Evolutionary conservation across 2,113 vertebrate species (phyloP), one percentile per base, ranked within the genome.

Genomic region (Burhinus bistriatus): DNA sequence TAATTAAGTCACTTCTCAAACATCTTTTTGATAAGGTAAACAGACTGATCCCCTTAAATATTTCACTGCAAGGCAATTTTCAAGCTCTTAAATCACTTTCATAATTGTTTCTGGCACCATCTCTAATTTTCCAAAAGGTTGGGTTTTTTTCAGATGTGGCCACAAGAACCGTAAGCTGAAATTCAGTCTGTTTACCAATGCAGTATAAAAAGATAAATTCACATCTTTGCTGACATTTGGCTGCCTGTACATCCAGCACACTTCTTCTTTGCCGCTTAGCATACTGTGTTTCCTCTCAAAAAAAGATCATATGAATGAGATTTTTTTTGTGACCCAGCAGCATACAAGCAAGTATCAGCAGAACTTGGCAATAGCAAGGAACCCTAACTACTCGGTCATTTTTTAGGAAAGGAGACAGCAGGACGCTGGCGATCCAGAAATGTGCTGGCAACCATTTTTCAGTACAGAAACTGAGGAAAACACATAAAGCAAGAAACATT

Each of bases 1-100:
- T 64, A 96, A 96, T 96, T 96, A 95, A 92, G 88, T 90, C 65
- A 96, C 79, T 92, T 96, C 88, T 96, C 88, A 96, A 95, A 75
- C 82, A 93, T 83, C 64, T 95, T 96, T 91, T 92, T 89, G 90
- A 93, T 89, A 96, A 87, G 38, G 88, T 94, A 96, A 94, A 92
- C 96, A 96, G 92, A 95, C 55, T 54, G 38, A 94, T 95, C 85
- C 85, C 57, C 72, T 95, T 92, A 95, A 96, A 95, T 96, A 96
- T 97, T 96, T 96, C 71, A 95, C 96, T 70, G 79, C 49, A 94
- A 90, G 59, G 92, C 88, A 93, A 94, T 97, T 95, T 97, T 81
- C 78, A 94, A 91, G 78, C 88, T 97, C 88, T 96, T 81, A 88
- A 86, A 96, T 78, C 82, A 86, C 69, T 81, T 93, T 71, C 72